Percentiles rank a stretch among this genome's conserved stretches.
Conservation (phyloP, 2,888 invertebrate species). For the Reticulitermes lucifugus region DNA sequence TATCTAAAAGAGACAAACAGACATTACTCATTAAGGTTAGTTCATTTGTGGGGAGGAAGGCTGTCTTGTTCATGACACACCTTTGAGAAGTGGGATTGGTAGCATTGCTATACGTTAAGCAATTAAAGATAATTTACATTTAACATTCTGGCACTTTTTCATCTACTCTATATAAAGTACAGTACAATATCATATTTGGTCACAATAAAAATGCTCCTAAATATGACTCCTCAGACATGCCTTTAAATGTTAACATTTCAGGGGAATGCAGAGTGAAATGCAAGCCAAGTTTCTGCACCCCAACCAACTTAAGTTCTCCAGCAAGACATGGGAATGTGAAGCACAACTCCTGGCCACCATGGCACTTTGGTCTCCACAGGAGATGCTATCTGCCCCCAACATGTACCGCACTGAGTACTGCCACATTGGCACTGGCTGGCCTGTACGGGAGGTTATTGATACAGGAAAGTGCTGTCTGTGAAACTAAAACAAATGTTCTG, state of each 20-base stretch:
- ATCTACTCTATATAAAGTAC: too few relatives aligned
- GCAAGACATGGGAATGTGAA: slow-evolving; percentile 56
- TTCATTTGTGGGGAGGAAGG: too few relatives aligned
- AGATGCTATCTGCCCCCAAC: slow-evolving; percentile 60
- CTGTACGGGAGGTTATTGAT: slow-evolving; percentile 58
- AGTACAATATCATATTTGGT: too few relatives aligned
- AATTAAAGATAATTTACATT: too few relatives aligned
- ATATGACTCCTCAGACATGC: background rate
- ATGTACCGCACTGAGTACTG: slow-evolving; percentile 65
- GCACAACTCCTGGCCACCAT: slow-evolving; percentile 56
- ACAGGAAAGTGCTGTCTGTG: too few relatives aligned
- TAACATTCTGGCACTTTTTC: too few relatives aligned
- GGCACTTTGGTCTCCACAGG: slow-evolving; percentile 52
- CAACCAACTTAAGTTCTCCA: slow-evolving; percentile 55
- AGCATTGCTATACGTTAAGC: too few relatives aligned
- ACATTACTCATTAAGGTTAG: too few relatives aligned
- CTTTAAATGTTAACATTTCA: slow-evolving; percentile 52
- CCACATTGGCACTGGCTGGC: slow-evolving; percentile 63
- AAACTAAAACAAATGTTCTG: too few relatives aligned
- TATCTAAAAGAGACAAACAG: too few relatives aligned
- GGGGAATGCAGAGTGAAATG: slow-evolving; percentile 60
- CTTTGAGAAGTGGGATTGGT: too few relatives aligned
- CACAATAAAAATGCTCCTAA: background rate
- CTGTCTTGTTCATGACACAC: too few relatives aligned
- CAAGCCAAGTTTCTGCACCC: slow-evolving; percentile 58